A percentile compares a stretch with the other conserved stretches of the same genome.
These are phyloP conservation scores for Mizuhopecten yessoensis DNA, from an alignment of 1,140 invertebrate genomes.

Conservation along the genomic window DNA sequence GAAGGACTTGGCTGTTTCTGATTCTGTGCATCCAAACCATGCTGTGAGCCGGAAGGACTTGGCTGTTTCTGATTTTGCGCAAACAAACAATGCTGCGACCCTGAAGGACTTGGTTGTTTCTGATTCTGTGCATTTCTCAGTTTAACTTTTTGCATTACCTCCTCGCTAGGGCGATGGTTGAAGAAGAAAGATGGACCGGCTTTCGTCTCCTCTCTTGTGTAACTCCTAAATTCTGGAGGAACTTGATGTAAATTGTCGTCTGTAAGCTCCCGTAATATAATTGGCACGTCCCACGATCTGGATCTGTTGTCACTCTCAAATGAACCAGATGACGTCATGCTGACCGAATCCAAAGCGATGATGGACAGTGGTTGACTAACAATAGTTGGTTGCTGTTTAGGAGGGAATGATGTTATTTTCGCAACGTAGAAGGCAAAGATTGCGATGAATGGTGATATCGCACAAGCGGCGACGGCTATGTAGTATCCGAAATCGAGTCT, in stretches of 20 bases:
- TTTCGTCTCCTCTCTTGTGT: slow-evolving; percentile 20
- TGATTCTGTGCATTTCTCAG: not conserved
- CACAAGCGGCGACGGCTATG: not conserved
- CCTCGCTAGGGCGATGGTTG: not conserved
- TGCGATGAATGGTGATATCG: not conserved
- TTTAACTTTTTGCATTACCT: not conserved
- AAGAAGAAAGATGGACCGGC: not conserved
- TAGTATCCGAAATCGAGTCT: not conserved
- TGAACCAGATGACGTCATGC: not conserved
- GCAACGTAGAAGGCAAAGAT: not conserved
- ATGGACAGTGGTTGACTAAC: not conserved
- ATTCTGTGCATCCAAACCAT: not conserved
- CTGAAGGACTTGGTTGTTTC: not conserved
- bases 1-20: not conserved
- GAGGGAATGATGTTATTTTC: not conserved
- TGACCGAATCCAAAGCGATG: not conserved
- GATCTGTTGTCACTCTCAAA: not conserved
- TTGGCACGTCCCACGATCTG: not conserved
- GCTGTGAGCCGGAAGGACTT: not conserved
- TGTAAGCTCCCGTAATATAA: not conserved
- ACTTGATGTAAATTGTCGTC: not conserved
- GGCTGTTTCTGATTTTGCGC: not conserved
- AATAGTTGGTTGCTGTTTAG: not conserved
- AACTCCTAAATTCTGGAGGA: not conserved
- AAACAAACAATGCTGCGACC: not conserved